A percentile compares a stretch with the other conserved stretches of the same genome.
These are phyloP conservation scores for Ectemnius continuus DNA, from an alignment of 2,888 invertebrate species.

Conservation along the genomic window DNA sequence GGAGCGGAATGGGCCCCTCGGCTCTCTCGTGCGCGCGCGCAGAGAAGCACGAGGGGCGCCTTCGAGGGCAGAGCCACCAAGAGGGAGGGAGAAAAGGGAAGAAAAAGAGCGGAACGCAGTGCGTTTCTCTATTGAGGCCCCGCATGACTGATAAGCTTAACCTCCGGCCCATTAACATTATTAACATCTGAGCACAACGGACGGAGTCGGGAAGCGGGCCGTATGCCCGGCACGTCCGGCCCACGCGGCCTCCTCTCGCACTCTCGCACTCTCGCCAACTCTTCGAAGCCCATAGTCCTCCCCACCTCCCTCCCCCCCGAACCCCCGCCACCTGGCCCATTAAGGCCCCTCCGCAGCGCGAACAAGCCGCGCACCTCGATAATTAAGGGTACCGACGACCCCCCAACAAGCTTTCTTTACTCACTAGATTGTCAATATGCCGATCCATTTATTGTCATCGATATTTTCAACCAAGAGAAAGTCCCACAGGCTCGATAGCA, in stretches of 20 bases:
- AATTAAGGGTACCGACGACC: conserved; percentile 62
- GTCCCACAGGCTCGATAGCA: conserved; percentile 35
- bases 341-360: conserved; percentile 48
- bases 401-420: conserved; percentile 52
- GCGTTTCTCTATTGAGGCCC: conserved; percentile 68
- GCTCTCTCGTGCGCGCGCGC: conserved; percentile 22
- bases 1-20: conserved; percentile 47
- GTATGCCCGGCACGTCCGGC: conserved; percentile 57
- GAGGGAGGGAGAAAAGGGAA: conserved; percentile 45
- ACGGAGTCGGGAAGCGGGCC: conserved; percentile 40
- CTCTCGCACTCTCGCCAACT: conserved; percentile 53
- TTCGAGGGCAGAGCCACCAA: conserved; percentile 31
- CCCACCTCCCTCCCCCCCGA: conserved; percentile 23
- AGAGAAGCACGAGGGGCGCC: conserved; percentile 35
- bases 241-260: conserved; percentile 54
- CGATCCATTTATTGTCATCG: conserved; percentile 33
- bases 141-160: conserved; percentile 72
- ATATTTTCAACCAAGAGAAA: conserved; percentile 10
- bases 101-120: conserved; percentile 38
- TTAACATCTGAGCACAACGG: conserved; percentile 69
- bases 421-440: conserved; percentile 58
- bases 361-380: conserved; percentile 52
- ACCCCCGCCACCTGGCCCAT: conserved; percentile 48
- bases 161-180: conserved; percentile 72
- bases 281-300: conserved; percentile 42